phyloP scores from a whole-genome alignment of 2,797 vertebrate species.

The Galago senegalensis region DNA sequence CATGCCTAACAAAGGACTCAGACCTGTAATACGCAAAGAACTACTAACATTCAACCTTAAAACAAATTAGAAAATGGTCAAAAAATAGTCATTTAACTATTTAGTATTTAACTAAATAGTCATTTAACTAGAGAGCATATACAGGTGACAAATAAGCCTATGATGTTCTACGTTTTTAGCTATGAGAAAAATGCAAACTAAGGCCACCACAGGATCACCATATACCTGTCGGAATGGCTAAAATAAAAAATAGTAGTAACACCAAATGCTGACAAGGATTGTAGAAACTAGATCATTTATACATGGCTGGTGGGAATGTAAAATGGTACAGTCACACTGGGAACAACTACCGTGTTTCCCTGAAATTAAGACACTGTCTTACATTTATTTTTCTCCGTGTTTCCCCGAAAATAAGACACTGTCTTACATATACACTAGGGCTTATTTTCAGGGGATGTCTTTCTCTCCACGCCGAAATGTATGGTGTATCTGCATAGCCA shows the following conservation, averaged over 20 bases:
- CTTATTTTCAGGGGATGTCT: too few relatives aligned
- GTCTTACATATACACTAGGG: too few relatives aligned
- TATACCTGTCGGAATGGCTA: neutral
- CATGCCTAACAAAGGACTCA: neutral
- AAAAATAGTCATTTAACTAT: neutral
- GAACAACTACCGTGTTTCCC: neutral
- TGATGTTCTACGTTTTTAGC: neutral
- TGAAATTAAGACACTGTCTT: too few relatives aligned
- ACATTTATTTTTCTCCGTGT: too few relatives aligned
- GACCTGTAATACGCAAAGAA: neutral
- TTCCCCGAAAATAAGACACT: too few relatives aligned
- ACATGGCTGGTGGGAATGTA: neutral
- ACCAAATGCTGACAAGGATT: neutral
- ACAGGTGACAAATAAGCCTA: neutral
- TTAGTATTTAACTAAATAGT: too few relatives aligned
- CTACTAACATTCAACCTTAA: neutral
- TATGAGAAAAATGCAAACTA: conserved; percentile 39
- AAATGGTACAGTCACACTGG: neutral
- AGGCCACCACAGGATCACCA: neutral
- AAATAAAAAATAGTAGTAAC: neutral
- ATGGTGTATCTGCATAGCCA: too few relatives aligned
- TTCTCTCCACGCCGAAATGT: too few relatives aligned
- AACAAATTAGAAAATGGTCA: conserved; percentile 41
- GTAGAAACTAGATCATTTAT: neutral
- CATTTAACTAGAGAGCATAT: neutral